These are phyloP conservation scores for Carcina quercana DNA, from an alignment of 2,888 invertebrate genomes.

Conservation along the genomic window DNA sequence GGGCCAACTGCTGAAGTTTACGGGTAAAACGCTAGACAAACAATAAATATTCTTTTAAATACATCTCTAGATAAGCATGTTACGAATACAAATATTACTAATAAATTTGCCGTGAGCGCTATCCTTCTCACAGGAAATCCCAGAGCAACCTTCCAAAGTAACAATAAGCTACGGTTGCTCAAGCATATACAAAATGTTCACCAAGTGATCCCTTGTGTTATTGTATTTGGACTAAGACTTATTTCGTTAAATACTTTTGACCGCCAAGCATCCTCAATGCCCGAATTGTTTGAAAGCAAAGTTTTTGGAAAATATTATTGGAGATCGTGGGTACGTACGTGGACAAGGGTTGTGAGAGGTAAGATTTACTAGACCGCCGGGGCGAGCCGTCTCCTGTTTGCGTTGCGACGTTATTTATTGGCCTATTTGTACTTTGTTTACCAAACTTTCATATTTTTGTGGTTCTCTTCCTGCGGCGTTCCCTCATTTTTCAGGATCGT, in stretches of 20 bases:
- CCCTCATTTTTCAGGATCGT: too few relatives aligned
- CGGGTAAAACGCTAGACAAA: too few relatives aligned
- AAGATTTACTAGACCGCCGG: slow-evolving; percentile 14
- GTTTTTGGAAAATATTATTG: slow-evolving; percentile 5
- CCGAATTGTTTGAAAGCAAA: neutral
- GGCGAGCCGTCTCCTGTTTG: slow-evolving; percentile 8
- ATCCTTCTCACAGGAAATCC: too few relatives aligned
- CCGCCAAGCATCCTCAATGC: neutral
- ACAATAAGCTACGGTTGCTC: too few relatives aligned
- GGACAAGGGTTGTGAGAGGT: slow-evolving; percentile 7
- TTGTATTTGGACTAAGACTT: neutral
- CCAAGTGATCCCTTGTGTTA: too few relatives aligned
- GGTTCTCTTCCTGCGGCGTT: slow-evolving; percentile 6
- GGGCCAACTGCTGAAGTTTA: too few relatives aligned
- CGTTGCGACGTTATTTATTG: slow-evolving; percentile 12
- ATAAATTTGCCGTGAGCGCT: too few relatives aligned
- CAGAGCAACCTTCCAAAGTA: too few relatives aligned
- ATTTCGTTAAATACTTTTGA: neutral
- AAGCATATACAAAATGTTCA: too few relatives aligned
- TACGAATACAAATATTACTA: too few relatives aligned
- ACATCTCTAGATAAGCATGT: too few relatives aligned
- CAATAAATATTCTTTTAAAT: too few relatives aligned
- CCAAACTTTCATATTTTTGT: slow-evolving; percentile 9
- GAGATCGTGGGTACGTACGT: slow-evolving; percentile 6
- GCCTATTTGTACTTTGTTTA: slow-evolving; percentile 10